A percentile compares a stretch with the other conserved stretches of the same genome.
These are phyloP conservation scores for Agelaius phoeniceus DNA, from an alignment of 2,113 vertebrate species.

Conservation along the genomic window DNA sequence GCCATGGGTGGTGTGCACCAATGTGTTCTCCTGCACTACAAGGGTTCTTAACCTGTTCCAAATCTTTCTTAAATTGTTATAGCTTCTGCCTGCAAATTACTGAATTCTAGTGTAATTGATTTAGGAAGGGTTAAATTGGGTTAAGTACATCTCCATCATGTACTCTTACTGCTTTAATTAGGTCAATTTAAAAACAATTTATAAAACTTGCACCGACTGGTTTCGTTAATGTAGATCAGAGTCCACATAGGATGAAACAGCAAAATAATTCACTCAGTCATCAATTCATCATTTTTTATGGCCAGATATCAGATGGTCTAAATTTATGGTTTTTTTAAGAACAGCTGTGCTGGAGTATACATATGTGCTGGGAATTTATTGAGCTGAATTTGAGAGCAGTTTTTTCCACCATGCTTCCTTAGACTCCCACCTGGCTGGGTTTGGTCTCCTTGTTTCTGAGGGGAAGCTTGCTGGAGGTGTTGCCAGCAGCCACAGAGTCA, in stretches of 20 bases:
- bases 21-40: not conserved
- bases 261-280: not conserved
- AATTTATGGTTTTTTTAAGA: not conserved
- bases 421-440: not conserved
- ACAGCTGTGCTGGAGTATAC: not conserved
- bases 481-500: not conserved
- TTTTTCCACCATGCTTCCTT: not conserved
- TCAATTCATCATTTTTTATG: not conserved
- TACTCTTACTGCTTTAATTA: not conserved
- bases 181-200: conserved; percentile 11
- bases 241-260: not conserved
- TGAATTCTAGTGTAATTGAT: not conserved
- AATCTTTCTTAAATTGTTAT: not conserved
- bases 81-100: not conserved
- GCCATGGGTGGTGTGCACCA: not conserved
- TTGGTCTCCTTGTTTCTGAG: not conserved
- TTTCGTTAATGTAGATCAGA: not conserved
- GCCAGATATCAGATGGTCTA: not conserved
- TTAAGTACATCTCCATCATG: not conserved
- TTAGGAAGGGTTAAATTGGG: not conserved
- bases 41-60: not conserved
- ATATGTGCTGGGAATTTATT: not conserved
- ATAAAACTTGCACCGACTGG: not conserved
- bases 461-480: not conserved
- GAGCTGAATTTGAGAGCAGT: not conserved